phyloP scores from a whole-genome alignment of 2,888 invertebrate species.

The Drymonia ruficornis region DNA sequence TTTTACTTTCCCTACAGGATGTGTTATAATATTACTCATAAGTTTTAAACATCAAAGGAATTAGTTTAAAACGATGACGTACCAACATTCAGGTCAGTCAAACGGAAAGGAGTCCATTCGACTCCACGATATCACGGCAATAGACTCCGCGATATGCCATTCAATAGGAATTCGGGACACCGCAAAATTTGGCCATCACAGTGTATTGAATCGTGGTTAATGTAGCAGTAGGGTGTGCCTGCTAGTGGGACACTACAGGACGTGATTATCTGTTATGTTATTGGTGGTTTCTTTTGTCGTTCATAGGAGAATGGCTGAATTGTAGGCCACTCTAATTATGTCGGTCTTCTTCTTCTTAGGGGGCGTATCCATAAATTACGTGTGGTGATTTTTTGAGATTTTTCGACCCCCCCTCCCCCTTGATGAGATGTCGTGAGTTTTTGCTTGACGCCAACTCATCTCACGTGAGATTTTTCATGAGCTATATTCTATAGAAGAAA shows the following conservation, averaged over 20 bases:
- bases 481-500: no score
- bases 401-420: no score
- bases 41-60: conserved; percentile 3
- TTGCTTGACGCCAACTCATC: no score
- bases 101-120: conserved; percentile 5
- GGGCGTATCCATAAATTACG: no score
- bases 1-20: no score
- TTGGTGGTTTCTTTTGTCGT: neutral
- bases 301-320: neutral
- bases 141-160: conserved; percentile 31
- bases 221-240: conserved; percentile 21
- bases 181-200: conserved; percentile 59
- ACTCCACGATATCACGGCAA: conserved; percentile 7
- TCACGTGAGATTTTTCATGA: no score
- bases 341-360: no score
- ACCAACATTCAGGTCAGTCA: conserved; percentile 7
- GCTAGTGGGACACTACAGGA: neutral
- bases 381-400: no score
- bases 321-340: no score
- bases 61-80: conserved; percentile 15
- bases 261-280: neutral
- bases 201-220: conserved; percentile 54
- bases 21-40: no score
- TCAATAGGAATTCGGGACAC: conserved; percentile 56
- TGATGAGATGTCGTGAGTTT: no score